Percentiles rank a stretch among this genome's conserved stretches.
Evolutionary conservation across 2,797 vertebrate genomes (phyloP).

Genomic region (Acanthopagrus latus): DNA sequence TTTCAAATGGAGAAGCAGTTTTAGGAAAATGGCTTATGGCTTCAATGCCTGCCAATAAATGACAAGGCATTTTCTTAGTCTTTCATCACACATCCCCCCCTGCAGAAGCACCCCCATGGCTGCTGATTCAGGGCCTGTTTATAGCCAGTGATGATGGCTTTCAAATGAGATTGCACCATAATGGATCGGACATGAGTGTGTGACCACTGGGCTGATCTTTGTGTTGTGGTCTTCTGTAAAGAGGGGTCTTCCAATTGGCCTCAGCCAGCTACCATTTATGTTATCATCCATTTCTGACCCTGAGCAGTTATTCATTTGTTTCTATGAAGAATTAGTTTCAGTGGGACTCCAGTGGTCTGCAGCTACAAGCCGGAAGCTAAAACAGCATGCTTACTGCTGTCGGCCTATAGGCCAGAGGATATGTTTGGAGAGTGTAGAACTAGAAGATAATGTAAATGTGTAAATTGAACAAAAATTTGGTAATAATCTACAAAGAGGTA

Average conservation of each 20-base stretch:
- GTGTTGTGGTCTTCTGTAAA: conserved; percentile 12
- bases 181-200: conserved; percentile 58
- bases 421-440: neutral
- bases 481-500: neutral
- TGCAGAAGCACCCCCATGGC: conserved; percentile 41
- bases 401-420: neutral
- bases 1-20: conserved; percentile 59
- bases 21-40: conserved; percentile 66
- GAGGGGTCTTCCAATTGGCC: conserved; percentile 3
- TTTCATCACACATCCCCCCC: conserved; percentile 65
- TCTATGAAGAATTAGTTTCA: conserved; percentile 24
- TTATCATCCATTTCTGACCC: conserved; percentile 26
- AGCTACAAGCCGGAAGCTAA: conserved; percentile 5
- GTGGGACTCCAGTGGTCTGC: conserved; percentile 12
- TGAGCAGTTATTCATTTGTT: conserved; percentile 27
- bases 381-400: conserved; percentile 4
- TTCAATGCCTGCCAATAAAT: conserved; percentile 65
- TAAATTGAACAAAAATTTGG: neutral
- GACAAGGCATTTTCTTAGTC: conserved; percentile 67
- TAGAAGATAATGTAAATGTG: neutral
- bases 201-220: conserved; percentile 48
- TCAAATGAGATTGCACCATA: conserved; percentile 62
- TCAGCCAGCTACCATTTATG: conserved; percentile 6
- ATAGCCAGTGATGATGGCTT: conserved; percentile 58
- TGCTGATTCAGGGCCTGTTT: conserved; percentile 68